These are phyloP conservation scores for Oreonectes daqikongensis DNA, from an alignment of 2,797 vertebrate species.

Conservation along the genomic window DNA sequence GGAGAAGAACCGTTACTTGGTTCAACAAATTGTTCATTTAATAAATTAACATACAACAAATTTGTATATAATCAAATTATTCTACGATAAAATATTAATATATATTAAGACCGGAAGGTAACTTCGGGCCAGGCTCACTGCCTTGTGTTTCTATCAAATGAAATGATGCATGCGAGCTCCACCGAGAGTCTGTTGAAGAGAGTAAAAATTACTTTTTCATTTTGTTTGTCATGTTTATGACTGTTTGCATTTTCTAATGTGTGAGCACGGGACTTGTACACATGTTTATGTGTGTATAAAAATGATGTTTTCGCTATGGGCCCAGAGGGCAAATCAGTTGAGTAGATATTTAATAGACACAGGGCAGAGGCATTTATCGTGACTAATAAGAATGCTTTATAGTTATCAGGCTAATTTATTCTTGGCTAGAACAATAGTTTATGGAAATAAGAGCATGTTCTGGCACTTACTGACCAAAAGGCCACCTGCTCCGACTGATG, in stretches of 20 bases:
- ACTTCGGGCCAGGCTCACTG: too few relatives aligned
- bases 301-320: conserved; percentile 26
- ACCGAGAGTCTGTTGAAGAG: conserved; percentile 31
- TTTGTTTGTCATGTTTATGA: conserved; percentile 19
- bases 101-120: too few relatives aligned
- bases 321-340: conserved; percentile 43
- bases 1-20: too few relatives aligned
- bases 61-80: too few relatives aligned
- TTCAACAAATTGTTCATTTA: too few relatives aligned
- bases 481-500: conserved; percentile 63
- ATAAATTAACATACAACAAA: too few relatives aligned
- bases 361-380: conserved; percentile 61
- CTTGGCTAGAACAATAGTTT: conserved; percentile 70
- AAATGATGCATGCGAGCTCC: conserved; percentile 19
- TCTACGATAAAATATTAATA: too few relatives aligned
- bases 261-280: neutral
- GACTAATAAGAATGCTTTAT: conserved; percentile 63
- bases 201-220: conserved; percentile 22
- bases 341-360: conserved; percentile 63
- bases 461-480: conserved; percentile 63
- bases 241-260: conserved; percentile 11
- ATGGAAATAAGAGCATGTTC: conserved; percentile 60
- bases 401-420: conserved; percentile 68
- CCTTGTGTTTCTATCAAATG: conserved; percentile 6
- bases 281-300: conserved; percentile 48